A percentile compares a stretch with the other conserved stretches of the same genome.
These are phyloP conservation scores for Oncorhynchus clarkii DNA, from an alignment of 2,113 vertebrate genomes.

Conservation along the genomic window DNA sequence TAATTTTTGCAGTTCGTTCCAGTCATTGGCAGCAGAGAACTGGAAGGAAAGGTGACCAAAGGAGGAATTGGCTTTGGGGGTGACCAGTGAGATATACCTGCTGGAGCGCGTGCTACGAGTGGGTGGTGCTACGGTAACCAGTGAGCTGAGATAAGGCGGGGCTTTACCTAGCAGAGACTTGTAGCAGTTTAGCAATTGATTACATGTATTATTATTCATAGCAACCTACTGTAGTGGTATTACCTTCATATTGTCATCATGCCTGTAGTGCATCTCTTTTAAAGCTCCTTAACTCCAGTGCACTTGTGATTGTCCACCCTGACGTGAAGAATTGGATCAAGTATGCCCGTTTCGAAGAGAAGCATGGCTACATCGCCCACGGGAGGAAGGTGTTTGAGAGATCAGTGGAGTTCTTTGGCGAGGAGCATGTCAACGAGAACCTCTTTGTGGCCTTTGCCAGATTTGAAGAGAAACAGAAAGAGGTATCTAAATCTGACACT, in stretches of 20 bases:
- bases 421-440: slow-evolving; percentile 88
- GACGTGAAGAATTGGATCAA: slow-evolving; percentile 99
- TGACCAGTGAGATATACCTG: too few relatives aligned
- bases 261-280: background rate
- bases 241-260: background rate
- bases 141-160: too few relatives aligned
- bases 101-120: too few relatives aligned
- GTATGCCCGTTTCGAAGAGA: slow-evolving; percentile 95
- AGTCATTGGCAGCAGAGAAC: too few relatives aligned
- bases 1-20: too few relatives aligned
- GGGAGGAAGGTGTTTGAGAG: slow-evolving; percentile 90
- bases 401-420: slow-evolving; percentile 93
- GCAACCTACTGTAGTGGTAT: background rate
- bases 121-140: too few relatives aligned
- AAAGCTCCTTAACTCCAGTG: slow-evolving; percentile 70
- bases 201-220: background rate
- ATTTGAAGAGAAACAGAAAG: slow-evolving; percentile 97
- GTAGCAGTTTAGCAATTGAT: too few relatives aligned
- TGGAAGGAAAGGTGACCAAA: too few relatives aligned
- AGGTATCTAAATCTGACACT: slow-evolving; percentile 67
- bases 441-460: slow-evolving; percentile 93
- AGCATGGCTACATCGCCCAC: slow-evolving; percentile 89
- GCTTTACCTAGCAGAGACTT: too few relatives aligned
- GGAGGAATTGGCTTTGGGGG: too few relatives aligned
- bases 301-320: slow-evolving; percentile 93